A percentile compares a stretch with the other conserved stretches of the same genome.
Conservation (phyloP, 1,140 invertebrate genomes). For the Psix sp. region DNA sequence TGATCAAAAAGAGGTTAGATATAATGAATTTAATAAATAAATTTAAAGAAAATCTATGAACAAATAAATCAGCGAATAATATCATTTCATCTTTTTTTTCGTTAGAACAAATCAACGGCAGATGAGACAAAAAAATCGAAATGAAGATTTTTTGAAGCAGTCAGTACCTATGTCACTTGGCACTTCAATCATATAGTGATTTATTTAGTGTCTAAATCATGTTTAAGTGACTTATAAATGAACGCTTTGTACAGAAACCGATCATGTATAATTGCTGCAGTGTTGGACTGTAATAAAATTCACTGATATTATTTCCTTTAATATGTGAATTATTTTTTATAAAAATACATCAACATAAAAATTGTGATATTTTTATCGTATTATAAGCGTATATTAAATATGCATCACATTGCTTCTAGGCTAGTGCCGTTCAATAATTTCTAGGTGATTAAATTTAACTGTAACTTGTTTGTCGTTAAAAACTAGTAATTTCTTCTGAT, state of each 20-base stretch:
- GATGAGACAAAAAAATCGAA: constrained; percentile 21
- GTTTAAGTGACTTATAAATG: not conserved
- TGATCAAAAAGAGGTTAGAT: constrained; percentile 65
- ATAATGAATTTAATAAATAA: not conserved
- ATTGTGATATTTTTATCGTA: too few relatives aligned
- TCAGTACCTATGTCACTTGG: not conserved
- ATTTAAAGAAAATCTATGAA: not conserved
- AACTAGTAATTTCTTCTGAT: too few relatives aligned
- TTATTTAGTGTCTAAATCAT: not conserved
- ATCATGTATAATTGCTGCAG: constrained; percentile 5
- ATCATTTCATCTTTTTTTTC: constrained; percentile 1
- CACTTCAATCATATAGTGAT: too few relatives aligned
- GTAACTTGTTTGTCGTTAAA: too few relatives aligned
- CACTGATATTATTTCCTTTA: too few relatives aligned
- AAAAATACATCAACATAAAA: too few relatives aligned
- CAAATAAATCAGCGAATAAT: constrained; percentile 5
- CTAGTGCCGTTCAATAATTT: too few relatives aligned
- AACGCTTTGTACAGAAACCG: constrained; percentile 8
- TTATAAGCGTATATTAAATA: too few relatives aligned
- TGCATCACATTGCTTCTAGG: too few relatives aligned
- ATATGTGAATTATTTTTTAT: too few relatives aligned
- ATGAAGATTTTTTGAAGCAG: constrained; percentile 11
- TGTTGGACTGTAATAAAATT: constrained; percentile 3
- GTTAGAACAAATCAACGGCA: constrained; percentile 11
- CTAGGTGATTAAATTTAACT: too few relatives aligned